Conservation (phyloP, 2,113 vertebrate species). For the Mus spicilegus region DNA sequence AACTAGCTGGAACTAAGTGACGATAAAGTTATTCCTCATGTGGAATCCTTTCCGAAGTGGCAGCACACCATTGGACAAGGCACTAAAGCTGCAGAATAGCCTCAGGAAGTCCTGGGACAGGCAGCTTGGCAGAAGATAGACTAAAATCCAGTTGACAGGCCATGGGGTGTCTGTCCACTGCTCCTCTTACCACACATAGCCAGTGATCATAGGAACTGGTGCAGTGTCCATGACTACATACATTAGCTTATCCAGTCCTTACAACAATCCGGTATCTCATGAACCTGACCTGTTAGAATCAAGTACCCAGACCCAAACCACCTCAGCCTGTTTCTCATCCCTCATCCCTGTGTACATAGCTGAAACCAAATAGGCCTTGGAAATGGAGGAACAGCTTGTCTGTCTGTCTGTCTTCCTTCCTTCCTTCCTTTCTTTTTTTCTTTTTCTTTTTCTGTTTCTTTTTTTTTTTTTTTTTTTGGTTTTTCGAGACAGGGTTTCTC, state of each 20-base stretch:
- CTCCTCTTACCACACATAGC: neutral
- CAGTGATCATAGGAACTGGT: neutral
- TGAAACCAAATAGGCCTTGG: constrained; percentile 55
- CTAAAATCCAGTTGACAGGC: neutral
- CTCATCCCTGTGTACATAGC: neutral
- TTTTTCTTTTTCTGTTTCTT: no score
- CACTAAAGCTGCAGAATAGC: neutral
- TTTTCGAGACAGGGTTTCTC: no score
- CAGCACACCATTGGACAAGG: neutral
- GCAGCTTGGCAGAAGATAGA: neutral
- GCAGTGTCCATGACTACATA: neutral
- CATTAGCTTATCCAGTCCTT: neutral
- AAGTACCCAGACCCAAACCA: neutral
- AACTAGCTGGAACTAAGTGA: neutral
- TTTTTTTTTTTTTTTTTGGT: no score
- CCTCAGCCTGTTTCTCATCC: constrained; percentile 29
- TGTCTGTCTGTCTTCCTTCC: no score
- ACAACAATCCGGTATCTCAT: neutral
- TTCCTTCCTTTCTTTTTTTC: no score
- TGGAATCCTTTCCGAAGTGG: constrained; percentile 27
- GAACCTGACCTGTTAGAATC: neutral
- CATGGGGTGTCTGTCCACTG: neutral
- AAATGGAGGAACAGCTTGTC: constrained; percentile 1
- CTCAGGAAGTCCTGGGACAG: neutral
- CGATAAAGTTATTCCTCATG: neutral